Evolutionary conservation across 2,888 invertebrate genomes (phyloP).

Genomic region (Drosophila peninsularis): DNA sequence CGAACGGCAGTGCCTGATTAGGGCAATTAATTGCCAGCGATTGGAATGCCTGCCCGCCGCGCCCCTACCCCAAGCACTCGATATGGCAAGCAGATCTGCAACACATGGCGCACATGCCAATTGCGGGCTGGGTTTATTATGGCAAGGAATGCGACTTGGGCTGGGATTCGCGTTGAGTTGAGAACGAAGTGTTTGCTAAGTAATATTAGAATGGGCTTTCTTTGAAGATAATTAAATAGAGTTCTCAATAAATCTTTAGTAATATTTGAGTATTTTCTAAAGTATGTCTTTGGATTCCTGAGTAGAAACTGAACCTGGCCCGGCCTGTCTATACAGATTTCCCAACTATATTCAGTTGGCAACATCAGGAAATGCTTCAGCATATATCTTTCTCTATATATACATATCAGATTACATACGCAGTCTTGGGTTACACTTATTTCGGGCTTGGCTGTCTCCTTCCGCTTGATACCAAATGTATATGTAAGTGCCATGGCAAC

Average conservation of each 20-base stretch:
- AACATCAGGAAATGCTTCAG: slow-evolving; percentile 42
- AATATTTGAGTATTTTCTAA: not conserved
- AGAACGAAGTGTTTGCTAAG: not conserved
- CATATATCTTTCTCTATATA: not conserved
- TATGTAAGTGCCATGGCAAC: slow-evolving; percentile 42
- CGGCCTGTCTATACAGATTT: not conserved
- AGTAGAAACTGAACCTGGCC: too few relatives aligned
- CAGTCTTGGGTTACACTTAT: slow-evolving; percentile 29
- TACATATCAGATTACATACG: slow-evolving; percentile 4
- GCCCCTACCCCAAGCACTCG: too few relatives aligned
- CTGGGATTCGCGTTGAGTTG: slow-evolving; percentile 7
- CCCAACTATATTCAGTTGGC: not conserved
- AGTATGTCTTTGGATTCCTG: too few relatives aligned
- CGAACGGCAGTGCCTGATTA: slow-evolving; percentile 69
- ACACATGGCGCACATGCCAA: slow-evolving; percentile 62
- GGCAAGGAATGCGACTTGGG: slow-evolving; percentile 15
- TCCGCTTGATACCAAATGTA: slow-evolving; percentile 43
- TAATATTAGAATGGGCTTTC: not conserved
- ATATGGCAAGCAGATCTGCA: slow-evolving; percentile 25
- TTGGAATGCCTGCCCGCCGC: slow-evolving; percentile 44
- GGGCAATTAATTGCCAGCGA: slow-evolving; percentile 76
- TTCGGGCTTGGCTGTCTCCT: slow-evolving; percentile 38
- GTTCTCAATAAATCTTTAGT: not conserved
- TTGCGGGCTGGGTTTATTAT: slow-evolving; percentile 37
- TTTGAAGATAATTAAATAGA: not conserved